A percentile compares a stretch with the other conserved stretches of the same genome.
Evolutionary conservation across 2,888 invertebrate genomes (phyloP).

Genomic region (Iselma pallidipennis): DNA sequence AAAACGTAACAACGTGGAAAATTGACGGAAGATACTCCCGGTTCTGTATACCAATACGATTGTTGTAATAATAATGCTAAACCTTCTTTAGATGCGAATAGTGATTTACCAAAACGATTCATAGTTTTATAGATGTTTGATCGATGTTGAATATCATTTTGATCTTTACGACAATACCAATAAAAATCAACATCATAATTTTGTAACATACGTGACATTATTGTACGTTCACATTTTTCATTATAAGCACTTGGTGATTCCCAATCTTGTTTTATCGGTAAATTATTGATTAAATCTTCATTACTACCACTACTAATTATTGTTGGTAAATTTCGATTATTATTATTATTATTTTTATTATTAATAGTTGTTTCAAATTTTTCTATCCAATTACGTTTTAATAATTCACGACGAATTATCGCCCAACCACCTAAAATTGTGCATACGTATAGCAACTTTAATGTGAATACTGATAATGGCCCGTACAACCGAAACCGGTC

Average conservation of each 20-base stretch:
- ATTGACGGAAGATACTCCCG: conserved; percentile 75
- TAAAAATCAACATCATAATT: conserved; percentile 83
- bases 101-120: conserved; percentile 81
- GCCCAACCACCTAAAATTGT: conserved; percentile 71
- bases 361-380: conserved; percentile 58
- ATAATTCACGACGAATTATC: conserved; percentile 69
- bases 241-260: conserved; percentile 56
- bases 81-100: conserved; percentile 93
- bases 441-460: no score
- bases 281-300: conserved; percentile 52
- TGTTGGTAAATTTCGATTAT: no score
- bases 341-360: conserved; percentile 26
- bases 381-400: conserved; percentile 75
- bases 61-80: conserved; percentile 77
- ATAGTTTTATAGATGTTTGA: conserved; percentile 70
- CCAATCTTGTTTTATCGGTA: conserved; percentile 53
- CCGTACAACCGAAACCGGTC: no score
- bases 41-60: conserved; percentile 85
- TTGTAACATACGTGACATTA: conserved; percentile 74
- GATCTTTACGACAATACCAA: conserved; percentile 87
- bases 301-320: conserved; percentile 18
- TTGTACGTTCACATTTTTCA: conserved; percentile 67
- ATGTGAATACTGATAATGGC: no score
- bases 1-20: conserved; percentile 86
- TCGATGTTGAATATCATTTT: conserved; percentile 70